Evolutionary conservation across 2,888 invertebrate species (phyloP), one percentile per base, ranked within the genome.

Genomic region (Cancer borealis): DNA sequence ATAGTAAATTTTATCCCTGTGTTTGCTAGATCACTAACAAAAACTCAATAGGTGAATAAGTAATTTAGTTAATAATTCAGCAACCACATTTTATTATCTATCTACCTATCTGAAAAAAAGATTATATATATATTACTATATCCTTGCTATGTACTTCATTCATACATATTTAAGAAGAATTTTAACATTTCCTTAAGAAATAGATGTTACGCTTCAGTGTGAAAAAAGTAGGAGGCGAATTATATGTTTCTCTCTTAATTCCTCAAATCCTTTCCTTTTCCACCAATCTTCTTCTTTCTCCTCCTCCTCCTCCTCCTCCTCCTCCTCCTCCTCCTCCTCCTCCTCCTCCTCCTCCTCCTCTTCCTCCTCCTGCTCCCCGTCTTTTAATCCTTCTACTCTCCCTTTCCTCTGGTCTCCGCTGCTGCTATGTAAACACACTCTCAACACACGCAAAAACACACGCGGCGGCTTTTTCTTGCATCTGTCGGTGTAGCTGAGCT

Each of bases 381-480:
- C 39, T 91, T 17, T 66, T 46, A 39, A 14, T 39, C 91, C 66
- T 66, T 14, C 60, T 60, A 60, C 90, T 90, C 66, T 66, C 26
- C 79, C 30, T 30, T 30, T 79, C 79, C 30, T 79, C 79, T 79
- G 30, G 30, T 88, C 47, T 3, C 30, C 91, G 60, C 91, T 47
- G 91, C 91, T 91, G 73, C 91, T 91, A 54, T 91, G 91, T 91
- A 73, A 91, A 66, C 91, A 91, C 46, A 45, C 91, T 91, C 91
- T 91, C 91, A 73, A 91, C 91, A 91, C 91, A 91, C 45, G 91
- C 91, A 73, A 91, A 91, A 91, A 91, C 91, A 91, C 46, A 26
- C 73, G 30, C 10, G 79, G 79, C 21, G 91, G 54, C 73, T 73
- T 91, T 91, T 91, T 91, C 60, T 91, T 91, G 39, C 66, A 45